Conservation (phyloP, 2,797 vertebrate genomes). For the Limosa lapponica region DNA sequence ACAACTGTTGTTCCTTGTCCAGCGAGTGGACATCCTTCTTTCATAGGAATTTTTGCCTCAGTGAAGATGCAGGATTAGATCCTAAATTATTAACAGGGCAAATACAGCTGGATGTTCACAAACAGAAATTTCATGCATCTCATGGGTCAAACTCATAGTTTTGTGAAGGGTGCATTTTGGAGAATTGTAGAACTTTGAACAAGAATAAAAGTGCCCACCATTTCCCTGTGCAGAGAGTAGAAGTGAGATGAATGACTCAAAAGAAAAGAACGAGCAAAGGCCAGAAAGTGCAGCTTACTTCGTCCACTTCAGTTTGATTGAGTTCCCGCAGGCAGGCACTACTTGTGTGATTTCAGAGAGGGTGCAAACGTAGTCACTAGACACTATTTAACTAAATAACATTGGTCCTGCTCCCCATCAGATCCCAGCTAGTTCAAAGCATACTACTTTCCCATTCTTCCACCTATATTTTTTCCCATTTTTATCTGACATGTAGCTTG, state of each 20-base stretch:
- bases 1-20: neutral
- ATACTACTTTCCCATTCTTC: neutral
- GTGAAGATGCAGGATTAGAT: neutral
- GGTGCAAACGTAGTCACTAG: neutral
- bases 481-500: neutral
- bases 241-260: neutral
- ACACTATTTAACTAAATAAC: accelerated
- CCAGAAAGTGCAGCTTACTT: neutral
- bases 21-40: accelerated
- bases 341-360: neutral
- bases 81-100: neutral
- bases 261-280: neutral
- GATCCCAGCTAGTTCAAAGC: neutral
- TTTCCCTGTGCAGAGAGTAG: neutral
- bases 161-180: neutral
- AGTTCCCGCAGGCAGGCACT: neutral
- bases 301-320: neutral
- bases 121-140: neutral
- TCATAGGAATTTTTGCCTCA: neutral
- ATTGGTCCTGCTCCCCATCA: neutral
- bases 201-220: neutral
- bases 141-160: neutral
- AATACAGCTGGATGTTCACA: neutral
- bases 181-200: neutral
- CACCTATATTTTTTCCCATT: neutral